Conservation (phyloP, 2,113 vertebrate species). For the Poeciliopsis prolifica region DNA sequence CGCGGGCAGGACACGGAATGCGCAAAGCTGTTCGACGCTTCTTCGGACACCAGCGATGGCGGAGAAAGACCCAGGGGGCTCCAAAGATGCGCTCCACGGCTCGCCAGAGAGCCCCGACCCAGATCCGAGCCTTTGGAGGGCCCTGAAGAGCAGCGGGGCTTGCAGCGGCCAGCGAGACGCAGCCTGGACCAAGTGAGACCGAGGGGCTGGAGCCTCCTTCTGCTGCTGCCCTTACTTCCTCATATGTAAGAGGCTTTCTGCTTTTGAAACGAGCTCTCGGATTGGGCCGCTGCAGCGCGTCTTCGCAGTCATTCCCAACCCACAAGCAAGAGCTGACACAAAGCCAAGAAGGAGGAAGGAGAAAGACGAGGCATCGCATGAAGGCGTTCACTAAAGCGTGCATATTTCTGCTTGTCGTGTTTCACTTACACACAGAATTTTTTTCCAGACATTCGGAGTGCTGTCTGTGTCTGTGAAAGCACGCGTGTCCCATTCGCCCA, state of each 20-base stretch:
- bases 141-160: conserved; percentile 70
- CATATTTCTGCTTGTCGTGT: conserved; percentile 58
- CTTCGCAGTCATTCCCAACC: conserved; percentile 75
- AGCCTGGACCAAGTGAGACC: conserved; percentile 61
- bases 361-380: conserved; percentile 77
- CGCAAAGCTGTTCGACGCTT: conserved; percentile 56
- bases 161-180: conserved; percentile 73
- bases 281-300: conserved; percentile 78
- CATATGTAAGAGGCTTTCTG: conserved; percentile 81
- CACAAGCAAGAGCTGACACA: conserved; percentile 77
- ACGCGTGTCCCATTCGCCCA: background rate
- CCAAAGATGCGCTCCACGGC: conserved; percentile 80
- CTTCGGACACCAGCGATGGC: conserved; percentile 64
- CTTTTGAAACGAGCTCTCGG: conserved; percentile 77
- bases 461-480: conserved; percentile 13
- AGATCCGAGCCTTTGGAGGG: conserved; percentile 71
- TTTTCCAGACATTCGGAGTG: background rate
- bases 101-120: conserved; percentile 78
- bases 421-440: background rate
- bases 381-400: conserved; percentile 77
- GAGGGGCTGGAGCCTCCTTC: conserved; percentile 66
- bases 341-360: conserved; percentile 80
- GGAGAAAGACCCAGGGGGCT: conserved; percentile 66
- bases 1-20: conserved; percentile 49
- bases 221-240: conserved; percentile 76